Evolutionary conservation across 1,140 invertebrate genomes (phyloP), one percentile per base, ranked within the genome.

Genomic region (Ladona fulva): DNA sequence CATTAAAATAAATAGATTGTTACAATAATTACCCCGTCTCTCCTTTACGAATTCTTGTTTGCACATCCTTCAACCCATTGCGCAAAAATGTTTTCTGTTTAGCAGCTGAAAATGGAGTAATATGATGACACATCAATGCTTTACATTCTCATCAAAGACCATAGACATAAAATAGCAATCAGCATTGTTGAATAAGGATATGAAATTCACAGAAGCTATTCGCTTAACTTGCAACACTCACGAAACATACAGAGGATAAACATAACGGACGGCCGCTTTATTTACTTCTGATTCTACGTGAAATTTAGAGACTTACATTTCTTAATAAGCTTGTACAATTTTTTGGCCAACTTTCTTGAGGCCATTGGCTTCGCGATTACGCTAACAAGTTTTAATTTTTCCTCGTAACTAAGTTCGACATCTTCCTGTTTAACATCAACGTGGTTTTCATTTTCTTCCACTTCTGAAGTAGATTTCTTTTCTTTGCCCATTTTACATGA

Each of bases 281-380:
- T 42, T 42, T 5, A 75, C 5, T 1, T 42, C 16, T 25, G 25
- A 75, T 42, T 75, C 19, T 19, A 11, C 5, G 11, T 1, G 19
- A 66, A 3, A 12, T 6, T 3, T 12, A 6, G 14, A 25, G 11
- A 24, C 11, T 80, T 87, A 92, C 92, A 92, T 91, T 97, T 98
- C 82, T 95, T 97, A 1, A 98, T 92, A 0, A 96, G 87, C 89
- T 98, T 99, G 81, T 94, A 96, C 78, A 97, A 90, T 85, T 95
- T 96, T 87, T 98, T 98, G n/a, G 93, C 90, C 75, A 97, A 85
- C 86, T 98, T 98, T 82, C 95, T 95, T 0, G 92, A 86, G 22
- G 96, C 96, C 90, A 99, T 93, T 0, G 97, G 97, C 82, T 94
- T 91, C 0, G 96, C 90, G 76, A 98, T 97, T 16, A 91, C 82